phyloP scores from a whole-genome alignment of 1,140 invertebrate genomes.

The Tetramorium parvispinum region DNA sequence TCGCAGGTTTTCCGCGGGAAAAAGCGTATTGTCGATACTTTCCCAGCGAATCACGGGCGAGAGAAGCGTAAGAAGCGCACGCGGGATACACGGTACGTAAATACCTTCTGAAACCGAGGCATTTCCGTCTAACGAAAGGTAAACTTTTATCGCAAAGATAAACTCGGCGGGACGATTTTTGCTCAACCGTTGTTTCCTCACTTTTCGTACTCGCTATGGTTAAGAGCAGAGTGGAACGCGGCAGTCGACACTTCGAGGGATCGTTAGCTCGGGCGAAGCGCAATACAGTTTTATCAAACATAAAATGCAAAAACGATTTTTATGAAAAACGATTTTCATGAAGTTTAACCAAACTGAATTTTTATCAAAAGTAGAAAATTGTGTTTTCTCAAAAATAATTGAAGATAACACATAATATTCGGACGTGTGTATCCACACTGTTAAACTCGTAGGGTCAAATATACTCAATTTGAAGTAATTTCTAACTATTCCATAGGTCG shows the following conservation, averaged over 20 bases:
- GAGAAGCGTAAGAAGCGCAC: constrained; percentile 54
- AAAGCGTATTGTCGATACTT: constrained; percentile 48
- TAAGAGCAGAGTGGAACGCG: constrained; percentile 40
- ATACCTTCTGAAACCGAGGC: constrained; percentile 74
- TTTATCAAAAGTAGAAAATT: not conserved
- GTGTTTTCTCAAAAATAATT: not conserved
- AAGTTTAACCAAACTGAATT: not conserved
- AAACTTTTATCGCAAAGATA: constrained; percentile 79
- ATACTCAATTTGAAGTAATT: too few species aligned
- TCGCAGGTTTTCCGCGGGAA: constrained; percentile 7
- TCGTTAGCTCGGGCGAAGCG: constrained; percentile 21
- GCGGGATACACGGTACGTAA: constrained; percentile 65
- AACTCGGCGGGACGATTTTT: constrained; percentile 72
- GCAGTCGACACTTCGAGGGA: constrained; percentile 37
- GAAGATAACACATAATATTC: not conserved
- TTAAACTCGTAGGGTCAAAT: too few species aligned
- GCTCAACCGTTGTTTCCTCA: constrained; percentile 47
- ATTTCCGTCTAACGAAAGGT: constrained; percentile 80
- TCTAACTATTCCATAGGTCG: too few species aligned
- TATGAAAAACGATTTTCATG: not conserved
- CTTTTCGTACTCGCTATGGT: constrained; percentile 41
- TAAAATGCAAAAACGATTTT: not conserved
- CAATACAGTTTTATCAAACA: not conserved
- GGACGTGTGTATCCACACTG: too few species aligned
- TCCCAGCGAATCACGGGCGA: constrained; percentile 68